These are phyloP conservation scores for Chaetogeoica ovagalla DNA, from an alignment of 2,888 invertebrate genomes.

Conservation along the genomic window DNA sequence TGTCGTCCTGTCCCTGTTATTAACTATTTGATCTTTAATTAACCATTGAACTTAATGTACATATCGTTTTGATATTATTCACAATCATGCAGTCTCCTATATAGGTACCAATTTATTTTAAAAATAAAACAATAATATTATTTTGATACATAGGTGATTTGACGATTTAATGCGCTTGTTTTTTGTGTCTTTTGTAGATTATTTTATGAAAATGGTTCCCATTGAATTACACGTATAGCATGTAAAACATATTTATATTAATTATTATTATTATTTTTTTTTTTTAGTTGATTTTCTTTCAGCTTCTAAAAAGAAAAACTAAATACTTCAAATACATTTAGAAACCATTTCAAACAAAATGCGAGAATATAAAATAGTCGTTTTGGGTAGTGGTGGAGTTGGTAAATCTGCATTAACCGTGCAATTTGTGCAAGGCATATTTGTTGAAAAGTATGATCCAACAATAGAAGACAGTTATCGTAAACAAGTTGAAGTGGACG, in stretches of 20 bases:
- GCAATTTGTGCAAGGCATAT: constrained; percentile 98
- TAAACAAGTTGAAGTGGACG: constrained; percentile 97
- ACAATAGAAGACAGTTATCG: constrained; percentile 99
- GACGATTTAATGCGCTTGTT: too few species aligned
- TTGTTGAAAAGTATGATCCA: constrained; percentile 99
- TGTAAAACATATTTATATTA: too few species aligned
- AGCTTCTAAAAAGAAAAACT: neutral
- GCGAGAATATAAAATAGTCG: constrained; percentile 99
- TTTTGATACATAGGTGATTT: too few species aligned
- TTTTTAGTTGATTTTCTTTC: neutral
- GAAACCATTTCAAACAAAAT: constrained; percentile 63
- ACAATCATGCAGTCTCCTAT: too few species aligned
- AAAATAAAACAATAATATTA: too few species aligned
- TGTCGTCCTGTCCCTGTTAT: constrained; percentile 6
- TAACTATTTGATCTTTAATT: constrained; percentile 34
- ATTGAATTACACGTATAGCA: too few species aligned
- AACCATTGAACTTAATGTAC: constrained; percentile 2
- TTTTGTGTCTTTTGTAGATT: too few species aligned
- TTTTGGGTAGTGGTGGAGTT: constrained; percentile 98
- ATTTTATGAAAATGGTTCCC: too few species aligned
- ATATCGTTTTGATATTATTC: constrained; percentile 6
- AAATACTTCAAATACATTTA: constrained; percentile 8
- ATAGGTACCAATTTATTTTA: too few species aligned
- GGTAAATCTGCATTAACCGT: constrained; percentile 98
- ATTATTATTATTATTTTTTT: neutral